Base-by-base conservation (phyloP, 53 echinoderm and acorn worm genomes). In the Antedon mediterranea region DNA sequence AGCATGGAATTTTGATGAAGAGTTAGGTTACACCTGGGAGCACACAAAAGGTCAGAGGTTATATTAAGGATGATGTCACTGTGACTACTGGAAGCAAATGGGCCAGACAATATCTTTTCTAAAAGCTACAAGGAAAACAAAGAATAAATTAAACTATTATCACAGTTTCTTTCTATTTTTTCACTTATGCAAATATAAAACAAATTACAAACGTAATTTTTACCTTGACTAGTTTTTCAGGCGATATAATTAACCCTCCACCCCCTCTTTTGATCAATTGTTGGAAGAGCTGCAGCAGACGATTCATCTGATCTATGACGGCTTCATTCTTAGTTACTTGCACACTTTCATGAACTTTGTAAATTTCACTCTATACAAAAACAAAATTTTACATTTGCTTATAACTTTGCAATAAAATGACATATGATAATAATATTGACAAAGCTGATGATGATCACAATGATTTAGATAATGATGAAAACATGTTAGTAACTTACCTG, bases 401-500 rank as follows among this genome's bases (percentile, higher is more conserved):
- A n/a, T n/a, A n/a, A n/a, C n/a, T n/a, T n/a, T n/a, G n/a, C n/a
- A n/a, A n/a, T n/a, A n/a, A n/a, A n/a, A n/a, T n/a, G n/a, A n/a
- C n/a, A n/a, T n/a, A n/a, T n/a, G n/a, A n/a, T n/a, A n/a, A n/a
- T n/a, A n/a, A n/a, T n/a, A n/a, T n/a, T n/a, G n/a, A n/a, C n/a
- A n/a, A n/a, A n/a, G n/a, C n/a, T n/a, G n/a, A n/a, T n/a, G n/a
- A n/a, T n/a, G n/a, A n/a, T n/a, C n/a, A n/a, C n/a, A n/a, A n/a
- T n/a, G n/a, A n/a, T n/a, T n/a, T n/a, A n/a, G n/a, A n/a, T n/a
- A n/a, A n/a, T n/a, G n/a, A n/a, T n/a, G n/a, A n/a, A n/a, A n/a
- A n/a, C n/a, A n/a, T n/a, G n/a, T n/a, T n/a, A n/a, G n/a, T n/a
- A 43, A 30, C 71, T 34, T 86, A 82, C 86, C 78, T 86, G 79